Conservation (phyloP, 2,797 vertebrate species). For the Diplodus puntazzo region DNA sequence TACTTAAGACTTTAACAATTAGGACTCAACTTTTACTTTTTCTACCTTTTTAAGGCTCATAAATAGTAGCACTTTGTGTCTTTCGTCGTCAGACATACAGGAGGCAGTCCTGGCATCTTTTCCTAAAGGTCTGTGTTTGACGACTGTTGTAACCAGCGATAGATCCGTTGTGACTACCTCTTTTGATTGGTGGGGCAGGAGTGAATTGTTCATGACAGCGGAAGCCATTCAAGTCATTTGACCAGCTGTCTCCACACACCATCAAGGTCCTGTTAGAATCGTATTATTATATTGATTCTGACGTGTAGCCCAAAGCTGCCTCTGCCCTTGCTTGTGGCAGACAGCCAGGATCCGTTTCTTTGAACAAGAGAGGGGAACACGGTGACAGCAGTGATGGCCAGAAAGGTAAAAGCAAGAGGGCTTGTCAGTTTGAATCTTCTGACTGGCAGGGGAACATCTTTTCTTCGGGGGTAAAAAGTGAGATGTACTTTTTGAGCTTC, state of each 20-base stretch:
- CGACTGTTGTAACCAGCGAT: slow-evolving; percentile 6
- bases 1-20: not conserved
- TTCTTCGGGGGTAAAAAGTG: slow-evolving; percentile 20
- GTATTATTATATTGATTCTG: slow-evolving; percentile 63
- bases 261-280: slow-evolving; percentile 62
- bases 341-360: slow-evolving; percentile 34
- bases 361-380: slow-evolving; percentile 14
- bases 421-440: slow-evolving; percentile 43
- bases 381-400: slow-evolving; percentile 41
- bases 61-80: not conserved
- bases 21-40: not conserved
- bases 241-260: slow-evolving; percentile 48
- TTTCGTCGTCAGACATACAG: not conserved
- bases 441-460: slow-evolving; percentile 14
- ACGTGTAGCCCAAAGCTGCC: slow-evolving; percentile 35
- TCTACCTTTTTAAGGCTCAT: too few relatives aligned
- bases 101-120: not conserved
- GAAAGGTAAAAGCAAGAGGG: slow-evolving; percentile 30
- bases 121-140: not conserved
- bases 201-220: slow-evolving; percentile 41
- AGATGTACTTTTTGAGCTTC: slow-evolving; percentile 13
- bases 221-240: slow-evolving; percentile 54
- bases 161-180: slow-evolving; percentile 14
- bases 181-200: slow-evolving; percentile 44
- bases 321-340: slow-evolving; percentile 46